Evolutionary conservation across 2,888 invertebrate species (phyloP).

Genomic region (Agapostemon virescens): DNA sequence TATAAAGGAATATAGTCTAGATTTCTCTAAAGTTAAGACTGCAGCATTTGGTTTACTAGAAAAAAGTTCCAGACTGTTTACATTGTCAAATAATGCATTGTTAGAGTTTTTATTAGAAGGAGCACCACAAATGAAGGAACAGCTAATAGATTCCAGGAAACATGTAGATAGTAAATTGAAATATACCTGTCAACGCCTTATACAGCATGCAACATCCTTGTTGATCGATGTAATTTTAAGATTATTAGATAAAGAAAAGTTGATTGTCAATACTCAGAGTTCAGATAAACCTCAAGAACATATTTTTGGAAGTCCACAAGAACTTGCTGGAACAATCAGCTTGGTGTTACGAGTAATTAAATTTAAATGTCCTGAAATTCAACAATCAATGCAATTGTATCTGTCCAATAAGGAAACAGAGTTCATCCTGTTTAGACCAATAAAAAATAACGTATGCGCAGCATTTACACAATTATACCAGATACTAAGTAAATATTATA

Average conservation of each 20-base stretch:
- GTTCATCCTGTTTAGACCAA: constrained; percentile 96
- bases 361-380: constrained; percentile 88
- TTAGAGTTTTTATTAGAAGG: constrained; percentile 96
- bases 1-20: constrained; percentile 94
- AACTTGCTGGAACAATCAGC: constrained; percentile 87
- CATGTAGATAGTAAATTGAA: constrained; percentile 97
- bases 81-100: constrained; percentile 91
- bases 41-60: constrained; percentile 90
- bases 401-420: constrained; percentile 98
- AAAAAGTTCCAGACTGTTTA: constrained; percentile 91
- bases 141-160: constrained; percentile 95
- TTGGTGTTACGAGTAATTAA: constrained; percentile 91
- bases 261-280: constrained; percentile 46
- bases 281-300: constrained; percentile 80
- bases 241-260: constrained; percentile 88
- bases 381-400: constrained; percentile 96
- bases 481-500: constrained; percentile 88
- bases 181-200: constrained; percentile 93
- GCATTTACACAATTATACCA: constrained; percentile 93
- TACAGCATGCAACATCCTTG: constrained; percentile 88
- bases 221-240: constrained; percentile 88
- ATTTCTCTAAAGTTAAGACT: constrained; percentile 95
- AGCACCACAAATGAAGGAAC: constrained; percentile 95
- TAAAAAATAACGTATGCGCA: constrained; percentile 94
- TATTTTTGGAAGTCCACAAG: constrained; percentile 87